phyloP scores from a whole-genome alignment of 2,113 vertebrate species.

The Loxodonta africana region DNA sequence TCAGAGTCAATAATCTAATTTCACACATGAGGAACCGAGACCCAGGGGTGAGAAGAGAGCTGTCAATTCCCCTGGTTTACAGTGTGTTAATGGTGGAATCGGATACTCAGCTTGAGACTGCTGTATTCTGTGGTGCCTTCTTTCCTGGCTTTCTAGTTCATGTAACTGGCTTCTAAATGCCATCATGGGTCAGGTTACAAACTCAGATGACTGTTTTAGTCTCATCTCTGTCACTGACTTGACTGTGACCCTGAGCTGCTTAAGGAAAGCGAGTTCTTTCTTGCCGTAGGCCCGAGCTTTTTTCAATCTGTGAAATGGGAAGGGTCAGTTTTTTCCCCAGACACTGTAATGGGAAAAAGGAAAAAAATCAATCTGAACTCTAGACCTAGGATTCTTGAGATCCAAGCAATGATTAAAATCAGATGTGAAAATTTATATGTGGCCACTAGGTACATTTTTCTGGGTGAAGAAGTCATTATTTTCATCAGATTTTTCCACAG shows the following conservation, averaged over 20 bases:
- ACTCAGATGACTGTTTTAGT: neutral
- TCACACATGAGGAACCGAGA: neutral
- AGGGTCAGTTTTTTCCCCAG: neutral
- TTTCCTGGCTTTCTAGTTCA: neutral
- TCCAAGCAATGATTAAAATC: neutral
- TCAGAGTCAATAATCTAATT: constrained; percentile 4
- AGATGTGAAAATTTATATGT: neutral
- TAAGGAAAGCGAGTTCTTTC: neutral
- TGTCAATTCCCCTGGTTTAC: neutral
- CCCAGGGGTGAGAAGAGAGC: neutral
- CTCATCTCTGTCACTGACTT: neutral
- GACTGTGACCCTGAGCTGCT: neutral
- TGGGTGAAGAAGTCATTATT: neutral
- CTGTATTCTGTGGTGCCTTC: fast-evolving
- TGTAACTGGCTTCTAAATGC: neutral
- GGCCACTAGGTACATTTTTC: neutral
- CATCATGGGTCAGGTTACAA: neutral
- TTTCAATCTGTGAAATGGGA: neutral
- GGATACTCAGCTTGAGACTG: neutral
- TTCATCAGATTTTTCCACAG: neutral
- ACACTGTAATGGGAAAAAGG: neutral
- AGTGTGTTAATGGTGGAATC: fast-evolving
- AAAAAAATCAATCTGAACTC: neutral
- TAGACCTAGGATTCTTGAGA: constrained; percentile 17
- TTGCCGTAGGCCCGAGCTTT: neutral